These are phyloP conservation scores for Australoheros scitulus DNA, from an alignment of 2,113 vertebrate species.

Conservation along the genomic window DNA sequence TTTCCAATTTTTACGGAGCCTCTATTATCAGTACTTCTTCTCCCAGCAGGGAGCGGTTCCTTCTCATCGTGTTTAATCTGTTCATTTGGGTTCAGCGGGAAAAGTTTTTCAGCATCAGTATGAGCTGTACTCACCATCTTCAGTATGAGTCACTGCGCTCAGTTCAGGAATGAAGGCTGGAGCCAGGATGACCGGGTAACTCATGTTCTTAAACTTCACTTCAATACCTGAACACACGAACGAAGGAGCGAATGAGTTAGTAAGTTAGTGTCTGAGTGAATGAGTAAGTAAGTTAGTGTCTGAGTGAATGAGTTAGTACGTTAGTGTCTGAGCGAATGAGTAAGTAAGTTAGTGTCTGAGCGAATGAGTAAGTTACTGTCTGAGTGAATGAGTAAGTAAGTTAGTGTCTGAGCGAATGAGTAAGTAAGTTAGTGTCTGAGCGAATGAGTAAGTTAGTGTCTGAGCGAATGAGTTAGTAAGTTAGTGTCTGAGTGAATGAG, in stretches of 20 bases:
- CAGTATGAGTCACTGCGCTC: slow-evolving; percentile 79
- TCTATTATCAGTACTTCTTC: not conserved
- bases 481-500: too few species aligned
- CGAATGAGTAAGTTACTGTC: too few species aligned
- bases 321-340: too few species aligned
- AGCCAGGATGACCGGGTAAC: slow-evolving; percentile 90
- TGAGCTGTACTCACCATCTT: slow-evolving; percentile 80
- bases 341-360: too few species aligned
- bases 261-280: too few species aligned
- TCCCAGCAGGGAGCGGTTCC: not conserved
- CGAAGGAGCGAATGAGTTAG: not conserved
- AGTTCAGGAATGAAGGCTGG: slow-evolving; percentile 89
- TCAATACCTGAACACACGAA: slow-evolving; percentile 80
- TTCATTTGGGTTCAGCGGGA: not conserved
- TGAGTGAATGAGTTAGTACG: too few species aligned
- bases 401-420: too few species aligned
- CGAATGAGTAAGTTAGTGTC: too few species aligned
- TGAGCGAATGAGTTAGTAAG: too few species aligned
- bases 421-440: too few species aligned
- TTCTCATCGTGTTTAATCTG: not conserved
- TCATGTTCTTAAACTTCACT: slow-evolving; percentile 92
- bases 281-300: too few species aligned
- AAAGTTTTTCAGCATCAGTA: not conserved
- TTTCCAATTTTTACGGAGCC: not conserved
- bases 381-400: too few species aligned